A percentile compares a stretch with the other conserved stretches of the same genome.
These are phyloP conservation scores for Tenualosa thibaudeaui DNA, from an alignment of 2,797 vertebrate genomes.

Conservation along the genomic window DNA sequence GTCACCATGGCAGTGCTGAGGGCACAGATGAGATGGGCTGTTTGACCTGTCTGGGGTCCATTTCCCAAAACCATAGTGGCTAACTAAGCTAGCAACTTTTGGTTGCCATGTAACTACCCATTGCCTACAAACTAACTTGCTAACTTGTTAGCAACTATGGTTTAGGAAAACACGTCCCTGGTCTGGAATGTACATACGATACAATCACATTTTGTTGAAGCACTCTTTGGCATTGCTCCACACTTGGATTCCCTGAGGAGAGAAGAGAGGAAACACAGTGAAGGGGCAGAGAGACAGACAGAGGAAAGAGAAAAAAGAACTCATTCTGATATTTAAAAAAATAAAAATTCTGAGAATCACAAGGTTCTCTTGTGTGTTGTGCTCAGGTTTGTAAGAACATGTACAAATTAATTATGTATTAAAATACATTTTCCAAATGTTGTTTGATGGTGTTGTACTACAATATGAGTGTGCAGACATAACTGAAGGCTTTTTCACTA, in stretches of 20 bases:
- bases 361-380: neutral
- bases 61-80: no score
- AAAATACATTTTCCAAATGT: neutral
- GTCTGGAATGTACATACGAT: constrained; percentile 11
- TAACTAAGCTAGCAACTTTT: no score
- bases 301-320: neutral
- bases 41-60: constrained; percentile 25
- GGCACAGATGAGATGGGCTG: constrained; percentile 15
- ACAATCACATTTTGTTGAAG: constrained; percentile 94
- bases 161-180: no score
- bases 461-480: no score
- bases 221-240: constrained; percentile 98
- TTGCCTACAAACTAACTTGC: no score
- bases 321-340: neutral
- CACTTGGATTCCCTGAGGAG: constrained; percentile 91
- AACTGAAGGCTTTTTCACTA: no score
- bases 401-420: neutral
- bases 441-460: no score
- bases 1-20: neutral
- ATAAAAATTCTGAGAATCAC: neutral
- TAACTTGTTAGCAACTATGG: no score
- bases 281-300: neutral
- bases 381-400: neutral
- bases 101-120: no score
- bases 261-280: constrained; percentile 26